A percentile compares a stretch with the other conserved stretches of the same genome.
phyloP scores from a whole-genome alignment of 1,140 invertebrate species.

The Anastrepha ludens region DNA sequence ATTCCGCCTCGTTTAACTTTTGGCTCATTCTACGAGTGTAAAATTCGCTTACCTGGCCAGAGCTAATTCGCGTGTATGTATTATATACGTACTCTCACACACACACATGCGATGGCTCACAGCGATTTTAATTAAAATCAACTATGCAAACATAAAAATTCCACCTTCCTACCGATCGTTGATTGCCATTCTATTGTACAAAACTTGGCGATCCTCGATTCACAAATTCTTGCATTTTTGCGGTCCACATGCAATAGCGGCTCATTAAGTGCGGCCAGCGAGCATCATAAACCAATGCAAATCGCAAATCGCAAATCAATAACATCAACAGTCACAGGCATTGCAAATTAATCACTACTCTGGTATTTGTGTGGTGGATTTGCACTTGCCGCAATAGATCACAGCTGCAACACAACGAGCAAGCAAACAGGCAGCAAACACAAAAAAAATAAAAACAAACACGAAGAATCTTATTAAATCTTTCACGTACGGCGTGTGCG shows the following conservation, averaged over 20 bases:
- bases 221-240: background rate
- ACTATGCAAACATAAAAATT: background rate
- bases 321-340: background rate
- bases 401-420: background rate
- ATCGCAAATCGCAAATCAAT: constrained; percentile 43
- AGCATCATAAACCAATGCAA: background rate
- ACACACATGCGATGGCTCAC: background rate
- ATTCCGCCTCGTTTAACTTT: background rate
- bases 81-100: background rate
- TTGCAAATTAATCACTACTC: background rate
- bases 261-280: background rate
- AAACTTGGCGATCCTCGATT: background rate
- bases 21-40: background rate
- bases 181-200: background rate
- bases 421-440: background rate
- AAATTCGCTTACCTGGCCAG: background rate
- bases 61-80: background rate
- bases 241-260: background rate
- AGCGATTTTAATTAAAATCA: background rate
- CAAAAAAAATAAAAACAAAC: no score
- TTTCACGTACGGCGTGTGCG: background rate
- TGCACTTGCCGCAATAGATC: constrained; percentile 7
- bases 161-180: background rate
- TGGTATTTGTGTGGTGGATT: background rate
- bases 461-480: no score